Base-by-base conservation (phyloP, 2,888 invertebrate genomes). In the Poecilus cupreus region DNA sequence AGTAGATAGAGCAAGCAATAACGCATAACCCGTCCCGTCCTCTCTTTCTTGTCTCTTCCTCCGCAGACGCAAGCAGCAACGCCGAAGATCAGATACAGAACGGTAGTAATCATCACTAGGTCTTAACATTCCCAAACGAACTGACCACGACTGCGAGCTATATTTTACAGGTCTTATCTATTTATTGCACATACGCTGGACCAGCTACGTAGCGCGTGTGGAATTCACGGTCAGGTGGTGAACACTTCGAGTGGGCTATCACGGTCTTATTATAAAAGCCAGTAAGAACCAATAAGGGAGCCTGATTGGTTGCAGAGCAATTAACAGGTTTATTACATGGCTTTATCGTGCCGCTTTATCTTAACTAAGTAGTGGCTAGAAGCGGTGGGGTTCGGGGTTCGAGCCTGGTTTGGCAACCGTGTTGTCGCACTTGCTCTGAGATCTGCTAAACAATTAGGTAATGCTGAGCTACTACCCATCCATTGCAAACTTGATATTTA, bases 301-400 rank as follows among this genome's bases (percentile, higher is more conserved):
- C 84, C 84, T 83, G 87, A 88, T 88, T 88, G 88, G 88, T 85
- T 86, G 86, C 83, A 85, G 84, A 85, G 87, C 88, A 88, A 88
- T 88, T 88, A 88, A 88, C 88, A 87, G 87, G 88, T 88, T 88
- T 88, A 88, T 88, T 88, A 88, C 87, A 86, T 85, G 85, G 85
- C 86, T 88, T 88, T 88, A 88, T 88, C 88, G 86, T 86, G 86
- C 86, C 87, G 86, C 88, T 87, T 85, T 87, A 88, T 88, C 88
- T 88, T 74, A 82, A 79, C 74, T 78, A 79, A 79, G 64, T 72
- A 72, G 43, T 24, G 60, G 37, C 37, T 60, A 60, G 60, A 26
- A 64, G 37, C 64, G 20, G 60, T n/a, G 16, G 60, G 43, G 16
- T 24, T 37, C 20, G 76, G 39, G 20, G 18, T 46, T 57, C 37